A percentile compares a stretch with the other conserved stretches of the same genome.
phyloP scores from a whole-genome alignment of 1,140 invertebrate genomes.

The Phortica variegata region DNA sequence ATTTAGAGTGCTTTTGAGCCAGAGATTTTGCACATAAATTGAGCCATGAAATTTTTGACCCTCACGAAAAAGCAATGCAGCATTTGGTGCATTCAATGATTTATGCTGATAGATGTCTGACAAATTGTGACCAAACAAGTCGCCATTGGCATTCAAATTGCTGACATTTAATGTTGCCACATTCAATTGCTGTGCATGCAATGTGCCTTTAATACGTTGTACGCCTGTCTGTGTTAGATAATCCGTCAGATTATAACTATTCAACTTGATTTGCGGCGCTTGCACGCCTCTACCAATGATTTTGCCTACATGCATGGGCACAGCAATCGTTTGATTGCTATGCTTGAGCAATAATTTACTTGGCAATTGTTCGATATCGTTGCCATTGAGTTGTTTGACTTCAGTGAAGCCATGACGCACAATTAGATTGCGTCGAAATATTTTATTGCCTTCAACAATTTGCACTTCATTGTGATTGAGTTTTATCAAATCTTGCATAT shows the following conservation, averaged over 20 bases:
- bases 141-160: slow-evolving; percentile 31
- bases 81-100: slow-evolving; percentile 15
- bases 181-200: slow-evolving; percentile 6
- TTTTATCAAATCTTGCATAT: slow-evolving; percentile 38
- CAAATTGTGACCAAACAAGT: slow-evolving; percentile 26
- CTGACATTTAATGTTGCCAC: slow-evolving; percentile 11
- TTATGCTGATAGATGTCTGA: slow-evolving; percentile 26
- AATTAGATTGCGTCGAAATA: slow-evolving; percentile 31
- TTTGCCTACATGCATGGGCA: slow-evolving; percentile 25
- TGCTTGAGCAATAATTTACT: slow-evolving; percentile 44
- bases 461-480: slow-evolving; percentile 38
- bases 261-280: slow-evolving; percentile 10
- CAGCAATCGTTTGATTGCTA: slow-evolving; percentile 53
- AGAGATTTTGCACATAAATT: slow-evolving; percentile 52
- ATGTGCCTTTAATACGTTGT: not conserved
- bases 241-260: slow-evolving; percentile 11
- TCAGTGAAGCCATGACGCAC: slow-evolving; percentile 42
- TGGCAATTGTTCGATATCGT: slow-evolving; percentile 48
- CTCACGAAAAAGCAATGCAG: slow-evolving; percentile 25
- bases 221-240: slow-evolving; percentile 13
- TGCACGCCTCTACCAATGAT: slow-evolving; percentile 14
- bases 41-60: slow-evolving; percentile 35
- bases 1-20: slow-evolving; percentile 37
- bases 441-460: slow-evolving; percentile 34
- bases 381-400: slow-evolving; percentile 54